Evolutionary conservation across 2,888 invertebrate species (phyloP).

Genomic region (Zele albiditarsus): DNA sequence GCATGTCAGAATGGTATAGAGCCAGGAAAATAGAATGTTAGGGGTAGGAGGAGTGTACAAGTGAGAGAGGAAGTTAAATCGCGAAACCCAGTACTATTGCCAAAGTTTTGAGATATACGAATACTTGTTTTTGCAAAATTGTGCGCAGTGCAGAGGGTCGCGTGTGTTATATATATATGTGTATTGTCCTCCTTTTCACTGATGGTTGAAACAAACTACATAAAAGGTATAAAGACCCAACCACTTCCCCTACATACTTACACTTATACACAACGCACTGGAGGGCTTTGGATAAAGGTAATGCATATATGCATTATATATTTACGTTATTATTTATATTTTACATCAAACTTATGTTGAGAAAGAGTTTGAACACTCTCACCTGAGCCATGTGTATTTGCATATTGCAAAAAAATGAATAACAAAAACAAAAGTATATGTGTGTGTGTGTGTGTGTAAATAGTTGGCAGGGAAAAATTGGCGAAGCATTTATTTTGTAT

Average conservation of each 20-base stretch:
- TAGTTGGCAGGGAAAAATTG: not conserved
- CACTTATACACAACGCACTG: not conserved
- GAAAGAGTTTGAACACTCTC: not conserved
- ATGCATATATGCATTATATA: constrained; percentile 7
- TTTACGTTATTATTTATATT: not conserved
- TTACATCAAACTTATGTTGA: not conserved
- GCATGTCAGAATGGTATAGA: not conserved
- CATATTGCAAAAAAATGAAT: not conserved
- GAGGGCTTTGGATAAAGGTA: constrained; percentile 32
- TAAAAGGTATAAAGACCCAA: constrained; percentile 21
- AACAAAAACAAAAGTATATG: not conserved
- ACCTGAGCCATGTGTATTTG: constrained; percentile 31
- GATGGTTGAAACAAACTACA: constrained; percentile 32
- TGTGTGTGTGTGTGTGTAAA: not conserved
- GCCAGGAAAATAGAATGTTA: not conserved
- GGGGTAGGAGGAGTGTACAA: constrained; percentile 8
- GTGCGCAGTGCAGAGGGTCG: constrained; percentile 26
- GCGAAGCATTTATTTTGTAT: not conserved
- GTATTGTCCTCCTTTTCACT: constrained; percentile 14
- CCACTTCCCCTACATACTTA: not conserved
- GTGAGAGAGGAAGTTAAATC: constrained; percentile 36
- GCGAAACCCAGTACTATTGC: constrained; percentile 56
- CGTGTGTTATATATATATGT: constrained; percentile 7
- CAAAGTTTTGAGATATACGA: constrained; percentile 65
- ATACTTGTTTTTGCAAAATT: constrained; percentile 63